Base-by-base conservation (phyloP, 2,888 invertebrate species). In the Seira sanloemensis region DNA sequence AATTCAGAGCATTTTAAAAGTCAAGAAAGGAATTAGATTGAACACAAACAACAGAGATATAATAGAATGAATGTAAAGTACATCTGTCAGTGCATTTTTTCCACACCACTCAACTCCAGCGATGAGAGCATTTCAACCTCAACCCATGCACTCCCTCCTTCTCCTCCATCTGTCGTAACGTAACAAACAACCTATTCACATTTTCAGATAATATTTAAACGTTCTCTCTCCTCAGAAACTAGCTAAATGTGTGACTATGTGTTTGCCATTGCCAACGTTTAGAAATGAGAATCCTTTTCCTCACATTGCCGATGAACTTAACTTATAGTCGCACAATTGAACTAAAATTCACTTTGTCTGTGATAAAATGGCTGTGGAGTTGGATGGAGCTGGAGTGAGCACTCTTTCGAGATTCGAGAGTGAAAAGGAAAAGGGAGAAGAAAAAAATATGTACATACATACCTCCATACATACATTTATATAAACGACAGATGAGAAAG, bases 1-100 rank as follows among this genome's bases (percentile, higher is more conserved):
- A 78, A 78, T 66, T 78, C 66, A 67, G 54, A 79, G 50, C 26
- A 73, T 66, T 66, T 67, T 78, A 26, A 27, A 65, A 73, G 54
- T 18, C 23, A 74, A 24, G 37, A 37, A 71, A 18, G 24, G 9
- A 26, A 2, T 2, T 62, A 74, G 65, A 65, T 7, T 23, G 25
- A 19, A 54, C 50, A 9, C 58, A 26, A 50, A 9, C 50, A 16
- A 16, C 23, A 21, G 18, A 4, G 2, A 58, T 19, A 18, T 9
- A 4, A 9, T n/a, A 58, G 4, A 9, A n/a, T 5, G 2, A 19
- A 18, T 5, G n/a, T 18, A 58, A 58, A 58, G 5, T 58, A 58
- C n/a, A 19, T 58, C 19, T 66, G 66, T 66, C 37, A 7, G 37
- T 7, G 37, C 5, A 12, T 7, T 37, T 37, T 37, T 37, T 7